Conservation (phyloP, 2,113 vertebrate genomes). For the Tetrax tetrax region DNA sequence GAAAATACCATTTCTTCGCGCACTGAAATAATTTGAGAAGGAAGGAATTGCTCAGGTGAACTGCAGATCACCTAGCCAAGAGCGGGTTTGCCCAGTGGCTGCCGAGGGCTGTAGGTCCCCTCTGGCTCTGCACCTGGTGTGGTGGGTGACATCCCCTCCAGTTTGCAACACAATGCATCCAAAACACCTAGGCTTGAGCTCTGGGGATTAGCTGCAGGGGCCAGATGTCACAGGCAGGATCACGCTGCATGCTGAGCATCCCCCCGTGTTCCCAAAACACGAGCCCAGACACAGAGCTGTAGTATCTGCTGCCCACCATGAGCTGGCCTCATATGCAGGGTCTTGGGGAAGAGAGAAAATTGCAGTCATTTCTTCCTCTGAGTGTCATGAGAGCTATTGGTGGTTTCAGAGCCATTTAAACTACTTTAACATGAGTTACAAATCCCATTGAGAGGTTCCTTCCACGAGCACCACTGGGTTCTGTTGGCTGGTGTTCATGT, state of each 20-base stretch:
- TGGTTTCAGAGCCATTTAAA: not conserved
- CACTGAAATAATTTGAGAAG: not conserved
- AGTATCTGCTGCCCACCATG: not conserved
- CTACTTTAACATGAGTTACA: not conserved
- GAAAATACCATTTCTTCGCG: not conserved
- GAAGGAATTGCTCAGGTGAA: not conserved
- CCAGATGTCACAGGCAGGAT: not conserved
- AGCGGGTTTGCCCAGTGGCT: not conserved
- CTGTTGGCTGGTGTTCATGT: not conserved
- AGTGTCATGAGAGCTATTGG: accelerated
- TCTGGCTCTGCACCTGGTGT: not conserved
- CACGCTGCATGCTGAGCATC: not conserved
- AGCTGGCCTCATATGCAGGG: not conserved
- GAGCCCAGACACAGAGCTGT: not conserved
- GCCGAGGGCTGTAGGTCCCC: not conserved
- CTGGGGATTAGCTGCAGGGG: not conserved
- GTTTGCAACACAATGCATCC: not conserved
- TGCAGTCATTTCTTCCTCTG: not conserved
- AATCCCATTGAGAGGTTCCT: slow-evolving; percentile 8
- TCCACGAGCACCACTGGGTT: not conserved
- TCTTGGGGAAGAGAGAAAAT: not conserved
- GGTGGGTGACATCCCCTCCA: not conserved
- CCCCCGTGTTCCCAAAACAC: not conserved
- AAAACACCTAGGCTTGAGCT: not conserved
- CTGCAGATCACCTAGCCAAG: not conserved